These are phyloP conservation scores for Mactra quadrangularis DNA, from an alignment of 1,140 invertebrate genomes.

Conservation along the genomic window DNA sequence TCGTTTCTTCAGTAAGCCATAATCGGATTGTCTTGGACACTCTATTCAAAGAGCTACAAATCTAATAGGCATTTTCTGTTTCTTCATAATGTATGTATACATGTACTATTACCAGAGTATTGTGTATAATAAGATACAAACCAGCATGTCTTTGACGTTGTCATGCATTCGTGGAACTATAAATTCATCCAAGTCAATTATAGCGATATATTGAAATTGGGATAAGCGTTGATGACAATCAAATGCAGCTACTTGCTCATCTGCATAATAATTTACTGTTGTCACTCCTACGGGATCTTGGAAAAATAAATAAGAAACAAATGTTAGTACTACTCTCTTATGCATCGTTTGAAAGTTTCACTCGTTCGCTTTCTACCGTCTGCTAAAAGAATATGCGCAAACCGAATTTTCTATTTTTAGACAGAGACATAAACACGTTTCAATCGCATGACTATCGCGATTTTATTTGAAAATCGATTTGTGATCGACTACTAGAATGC, in stretches of 20 bases:
- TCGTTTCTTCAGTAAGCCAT: too few species aligned
- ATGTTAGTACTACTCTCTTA: too few species aligned
- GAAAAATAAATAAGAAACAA: not conserved
- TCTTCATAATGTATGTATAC: too few species aligned
- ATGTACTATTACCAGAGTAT: not conserved
- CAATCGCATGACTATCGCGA: too few species aligned
- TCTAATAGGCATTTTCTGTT: too few species aligned
- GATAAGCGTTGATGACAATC: conserved; percentile 21
- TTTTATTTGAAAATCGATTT: too few species aligned
- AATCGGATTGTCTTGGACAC: too few species aligned
- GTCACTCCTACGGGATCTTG: not conserved
- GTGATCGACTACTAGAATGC: too few species aligned
- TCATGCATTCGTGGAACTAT: not conserved
- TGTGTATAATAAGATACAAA: not conserved
- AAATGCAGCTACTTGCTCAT: conserved; percentile 37
- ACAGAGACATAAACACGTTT: not conserved
- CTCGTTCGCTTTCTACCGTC: too few species aligned
- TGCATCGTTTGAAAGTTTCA: too few species aligned
- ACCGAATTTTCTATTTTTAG: too few species aligned
- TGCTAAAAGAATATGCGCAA: not conserved
- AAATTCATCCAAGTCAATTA: conserved; percentile 42
- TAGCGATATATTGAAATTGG: conserved; percentile 4
- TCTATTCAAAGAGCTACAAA: too few species aligned
- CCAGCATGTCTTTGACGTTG: conserved; percentile 20
- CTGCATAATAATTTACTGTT: not conserved